phyloP scores from a whole-genome alignment of 1,140 invertebrate species.

The Drosophila eugracilis region DNA sequence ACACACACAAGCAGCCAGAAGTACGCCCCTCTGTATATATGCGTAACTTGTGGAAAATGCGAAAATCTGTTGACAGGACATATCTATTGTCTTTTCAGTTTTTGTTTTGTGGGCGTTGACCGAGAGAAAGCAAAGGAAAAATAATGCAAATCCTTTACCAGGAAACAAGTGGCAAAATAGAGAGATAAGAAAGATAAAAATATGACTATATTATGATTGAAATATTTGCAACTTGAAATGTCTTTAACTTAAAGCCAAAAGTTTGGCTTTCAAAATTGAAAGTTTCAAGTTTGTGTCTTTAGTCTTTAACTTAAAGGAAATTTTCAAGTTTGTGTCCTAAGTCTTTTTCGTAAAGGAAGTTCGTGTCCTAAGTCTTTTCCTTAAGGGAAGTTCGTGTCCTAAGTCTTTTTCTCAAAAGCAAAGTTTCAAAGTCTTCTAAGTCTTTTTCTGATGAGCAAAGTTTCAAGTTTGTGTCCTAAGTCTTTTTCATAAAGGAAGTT shows the following conservation, averaged over 20 bases:
- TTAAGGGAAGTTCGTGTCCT: background rate
- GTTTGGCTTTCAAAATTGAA: background rate
- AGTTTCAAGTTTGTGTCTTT: background rate
- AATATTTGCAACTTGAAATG: background rate
- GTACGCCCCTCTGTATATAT: constrained; percentile 13
- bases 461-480: background rate
- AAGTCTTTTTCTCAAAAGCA: background rate
- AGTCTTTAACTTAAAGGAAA: too few species aligned
- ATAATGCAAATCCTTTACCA: constrained; percentile 17
- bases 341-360: background rate
- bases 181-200: background rate
- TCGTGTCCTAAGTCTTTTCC: background rate
- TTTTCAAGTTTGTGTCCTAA: background rate
- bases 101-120: constrained; percentile 26
- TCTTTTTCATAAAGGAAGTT: background rate
- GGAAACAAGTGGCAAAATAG: constrained; percentile 1
- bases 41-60: constrained; percentile 1
- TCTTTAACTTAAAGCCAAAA: too few species aligned
- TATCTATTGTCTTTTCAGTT: constrained; percentile 3
- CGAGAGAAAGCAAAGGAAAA: background rate
- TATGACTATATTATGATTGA: too few species aligned
- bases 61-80: constrained; percentile 11
- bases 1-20: background rate
- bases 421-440: background rate
- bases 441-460: background rate